Percentiles rank a stretch among this genome's conserved stretches.
Evolutionary conservation across 2,113 vertebrate genomes (phyloP).

Genomic region (Ailuropoda melanoleuca): DNA sequence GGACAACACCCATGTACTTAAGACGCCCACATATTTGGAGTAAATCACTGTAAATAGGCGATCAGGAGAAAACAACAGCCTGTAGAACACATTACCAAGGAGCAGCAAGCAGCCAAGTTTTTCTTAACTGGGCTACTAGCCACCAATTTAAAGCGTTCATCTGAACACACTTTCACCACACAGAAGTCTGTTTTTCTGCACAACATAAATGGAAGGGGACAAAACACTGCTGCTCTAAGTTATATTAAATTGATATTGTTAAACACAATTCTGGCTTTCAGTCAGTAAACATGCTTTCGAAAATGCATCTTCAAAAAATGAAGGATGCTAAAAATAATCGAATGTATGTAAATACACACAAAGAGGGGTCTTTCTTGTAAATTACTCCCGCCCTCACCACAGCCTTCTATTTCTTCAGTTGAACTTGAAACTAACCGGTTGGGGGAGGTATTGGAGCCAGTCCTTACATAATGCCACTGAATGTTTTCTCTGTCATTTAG

Average conservation of each 20-base stretch:
- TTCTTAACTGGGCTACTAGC: slow-evolving; percentile 71
- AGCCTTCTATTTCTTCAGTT: neutral
- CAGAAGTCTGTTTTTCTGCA: slow-evolving; percentile 70
- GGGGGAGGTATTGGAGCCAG: neutral
- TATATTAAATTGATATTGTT: slow-evolving; percentile 68
- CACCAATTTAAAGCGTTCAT: slow-evolving; percentile 79
- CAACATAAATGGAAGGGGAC: slow-evolving; percentile 69
- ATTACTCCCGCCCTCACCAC: neutral
- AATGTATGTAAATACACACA: slow-evolving; percentile 33
- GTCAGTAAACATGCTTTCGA: slow-evolving; percentile 68
- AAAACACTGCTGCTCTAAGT: slow-evolving; percentile 63
- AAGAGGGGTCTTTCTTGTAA: slow-evolving; percentile 27
- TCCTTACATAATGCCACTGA: neutral
- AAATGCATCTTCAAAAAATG: slow-evolving; percentile 12
- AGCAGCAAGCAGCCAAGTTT: slow-evolving; percentile 70
- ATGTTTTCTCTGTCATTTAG: slow-evolving; percentile 36
- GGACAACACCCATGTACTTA: slow-evolving; percentile 70
- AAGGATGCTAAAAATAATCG: slow-evolving; percentile 51
- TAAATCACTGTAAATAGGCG: slow-evolving; percentile 75
- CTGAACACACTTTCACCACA: neutral
- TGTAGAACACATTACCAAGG: slow-evolving; percentile 63
- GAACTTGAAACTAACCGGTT: slow-evolving; percentile 8
- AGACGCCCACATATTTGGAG: slow-evolving; percentile 74
- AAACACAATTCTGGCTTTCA: slow-evolving; percentile 53
- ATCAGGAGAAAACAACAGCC: slow-evolving; percentile 75